phyloP scores from a whole-genome alignment of 2,888 invertebrate species.

The Tenthredo notha region DNA sequence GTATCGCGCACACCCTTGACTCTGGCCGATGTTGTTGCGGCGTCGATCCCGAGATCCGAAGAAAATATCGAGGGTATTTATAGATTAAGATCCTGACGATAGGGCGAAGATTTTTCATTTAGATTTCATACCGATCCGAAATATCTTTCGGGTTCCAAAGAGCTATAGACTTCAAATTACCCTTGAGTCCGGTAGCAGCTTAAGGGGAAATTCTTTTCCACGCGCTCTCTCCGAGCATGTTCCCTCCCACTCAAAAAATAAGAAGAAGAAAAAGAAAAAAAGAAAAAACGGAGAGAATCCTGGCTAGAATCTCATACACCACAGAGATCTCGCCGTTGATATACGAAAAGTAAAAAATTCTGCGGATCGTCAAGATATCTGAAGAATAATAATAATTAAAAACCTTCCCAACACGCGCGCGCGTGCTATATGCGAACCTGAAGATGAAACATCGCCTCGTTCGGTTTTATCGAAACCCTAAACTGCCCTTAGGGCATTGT shows the following conservation, averaged over 20 bases:
- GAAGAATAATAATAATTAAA: constrained; percentile 8
- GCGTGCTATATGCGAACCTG: background rate
- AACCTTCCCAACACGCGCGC: background rate
- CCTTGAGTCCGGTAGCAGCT: constrained; percentile 23
- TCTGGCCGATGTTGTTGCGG: background rate
- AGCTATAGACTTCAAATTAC: constrained; percentile 40
- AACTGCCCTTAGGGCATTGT: background rate
- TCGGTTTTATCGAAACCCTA: constrained; percentile 28
- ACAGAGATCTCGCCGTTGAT: constrained; percentile 2
- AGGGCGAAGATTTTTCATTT: constrained; percentile 47
- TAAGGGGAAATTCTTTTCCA: constrained; percentile 38
- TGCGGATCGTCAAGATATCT: background rate
- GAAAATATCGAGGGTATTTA: constrained; percentile 44
- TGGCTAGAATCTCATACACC: background rate
- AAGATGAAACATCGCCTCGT: constrained; percentile 27
- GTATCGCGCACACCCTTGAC: constrained; percentile 37
- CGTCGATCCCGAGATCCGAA: background rate
- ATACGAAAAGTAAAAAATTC: constrained; percentile 13
- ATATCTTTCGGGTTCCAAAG: constrained; percentile 29
- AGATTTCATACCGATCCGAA: constrained; percentile 45
- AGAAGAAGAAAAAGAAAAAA: background rate
- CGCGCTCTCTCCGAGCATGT: background rate
- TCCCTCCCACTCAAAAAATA: background rate
- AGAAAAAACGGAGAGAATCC: background rate
- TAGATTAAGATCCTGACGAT: constrained; percentile 48